Percentiles rank a stretch among this genome's conserved stretches.
Conservation (phyloP, 2,797 vertebrate genomes). For the Darevskia nairensis region DNA sequence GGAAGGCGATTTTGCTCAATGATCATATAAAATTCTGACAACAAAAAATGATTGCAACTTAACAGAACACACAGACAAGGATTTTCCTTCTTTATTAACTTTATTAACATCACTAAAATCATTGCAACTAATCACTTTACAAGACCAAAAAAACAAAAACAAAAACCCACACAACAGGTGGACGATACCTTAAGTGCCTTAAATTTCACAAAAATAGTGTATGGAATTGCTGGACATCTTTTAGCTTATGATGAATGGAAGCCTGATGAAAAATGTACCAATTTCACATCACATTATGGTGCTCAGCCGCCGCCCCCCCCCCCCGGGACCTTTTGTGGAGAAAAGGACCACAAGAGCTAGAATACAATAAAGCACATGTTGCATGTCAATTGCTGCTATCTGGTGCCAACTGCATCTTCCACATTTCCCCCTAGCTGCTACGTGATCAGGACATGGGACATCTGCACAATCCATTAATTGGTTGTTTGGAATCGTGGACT, state of each 20-base stretch:
- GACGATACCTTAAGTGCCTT: not conserved
- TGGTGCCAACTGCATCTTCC: not conserved
- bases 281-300: no score
- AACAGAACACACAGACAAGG: not conserved
- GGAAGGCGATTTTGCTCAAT: not conserved
- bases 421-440: no score
- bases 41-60: not conserved
- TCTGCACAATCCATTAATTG: rapidly evolving
- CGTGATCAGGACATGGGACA: not conserved
- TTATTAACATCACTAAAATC: no score
- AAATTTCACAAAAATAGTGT: rapidly evolving
- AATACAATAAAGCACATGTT: not conserved
- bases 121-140: conserved; percentile 11
- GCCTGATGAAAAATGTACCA: not conserved
- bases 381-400: not conserved
- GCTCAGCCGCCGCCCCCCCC: not conserved
- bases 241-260: not conserved
- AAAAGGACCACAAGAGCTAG: not conserved
- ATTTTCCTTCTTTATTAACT: no score
- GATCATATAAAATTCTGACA: not conserved
- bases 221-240: not conserved
- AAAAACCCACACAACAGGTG: rapidly evolving
- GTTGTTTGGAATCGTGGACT: not conserved
- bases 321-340: not conserved
- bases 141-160: not conserved